Evolutionary conservation across 2,113 vertebrate species (phyloP).

Genomic region (Rallus limicola): DNA sequence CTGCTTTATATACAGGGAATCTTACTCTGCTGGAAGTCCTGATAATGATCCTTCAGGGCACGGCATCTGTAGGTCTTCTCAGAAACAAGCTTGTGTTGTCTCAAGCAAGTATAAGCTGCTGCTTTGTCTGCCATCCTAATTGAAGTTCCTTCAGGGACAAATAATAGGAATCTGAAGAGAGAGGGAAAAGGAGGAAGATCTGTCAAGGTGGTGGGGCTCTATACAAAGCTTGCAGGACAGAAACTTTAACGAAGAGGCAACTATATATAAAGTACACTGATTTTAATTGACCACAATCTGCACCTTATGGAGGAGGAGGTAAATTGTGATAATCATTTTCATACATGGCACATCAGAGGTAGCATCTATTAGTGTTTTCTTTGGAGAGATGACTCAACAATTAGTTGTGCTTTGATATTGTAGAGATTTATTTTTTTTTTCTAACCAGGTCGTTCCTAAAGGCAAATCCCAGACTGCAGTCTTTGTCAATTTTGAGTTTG

Average conservation of each 20-base stretch:
- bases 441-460: background rate
- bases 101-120: background rate
- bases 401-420: background rate
- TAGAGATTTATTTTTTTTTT: background rate
- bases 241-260: background rate
- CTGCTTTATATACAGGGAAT: background rate
- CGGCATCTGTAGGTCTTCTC: background rate
- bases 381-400: background rate
- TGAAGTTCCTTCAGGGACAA: background rate
- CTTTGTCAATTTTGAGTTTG: background rate
- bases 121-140: background rate
- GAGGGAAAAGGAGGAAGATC: background rate
- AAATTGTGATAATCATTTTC: background rate
- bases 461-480: background rate
- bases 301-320: background rate
- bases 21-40: conserved; percentile 9
- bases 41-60: background rate
- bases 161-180: background rate
- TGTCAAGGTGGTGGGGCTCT: background rate
- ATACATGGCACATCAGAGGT: background rate
- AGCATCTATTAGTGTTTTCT: background rate
- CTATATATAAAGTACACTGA: background rate
- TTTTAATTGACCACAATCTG: background rate
- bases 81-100: background rate
- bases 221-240: background rate